A percentile compares a stretch with the other conserved stretches of the same genome.
Evolutionary conservation across 2,888 invertebrate genomes (phyloP).

Genomic region (Crocallis elinguaria): DNA sequence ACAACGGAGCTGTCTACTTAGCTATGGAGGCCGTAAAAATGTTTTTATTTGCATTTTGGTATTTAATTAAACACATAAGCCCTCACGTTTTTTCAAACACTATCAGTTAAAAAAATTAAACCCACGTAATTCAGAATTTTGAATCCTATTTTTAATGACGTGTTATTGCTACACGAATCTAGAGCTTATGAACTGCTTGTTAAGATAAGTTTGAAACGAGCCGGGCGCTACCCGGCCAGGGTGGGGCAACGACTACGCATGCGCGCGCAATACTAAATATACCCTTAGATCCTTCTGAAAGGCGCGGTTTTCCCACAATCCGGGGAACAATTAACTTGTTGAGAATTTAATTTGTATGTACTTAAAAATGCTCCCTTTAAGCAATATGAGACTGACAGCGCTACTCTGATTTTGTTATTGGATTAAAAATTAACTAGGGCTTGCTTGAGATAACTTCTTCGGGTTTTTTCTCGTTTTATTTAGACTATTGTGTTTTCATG

Average conservation of each 20-base stretch:
- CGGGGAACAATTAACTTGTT: slow-evolving; percentile 60
- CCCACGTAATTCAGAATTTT: too few relatives aligned
- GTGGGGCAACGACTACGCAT: slow-evolving; percentile 70
- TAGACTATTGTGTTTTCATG: background rate
- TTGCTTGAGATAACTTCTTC: background rate
- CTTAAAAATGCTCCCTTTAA: slow-evolving; percentile 45
- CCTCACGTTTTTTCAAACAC: too few relatives aligned
- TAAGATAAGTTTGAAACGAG: slow-evolving; percentile 59
- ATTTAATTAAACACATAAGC: too few relatives aligned
- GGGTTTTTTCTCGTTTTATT: background rate
- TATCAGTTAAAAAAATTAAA: too few relatives aligned
- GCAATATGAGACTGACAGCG: slow-evolving; percentile 23
- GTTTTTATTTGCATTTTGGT: too few relatives aligned
- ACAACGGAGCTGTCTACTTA: too few relatives aligned
- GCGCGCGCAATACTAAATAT: slow-evolving; percentile 47
- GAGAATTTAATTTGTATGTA: slow-evolving; percentile 59
- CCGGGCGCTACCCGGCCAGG: slow-evolving; percentile 66
- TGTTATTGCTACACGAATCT: slow-evolving; percentile 30
- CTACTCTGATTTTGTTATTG: slow-evolving; percentile 33
- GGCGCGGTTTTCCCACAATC: slow-evolving; percentile 58
- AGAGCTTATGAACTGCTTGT: slow-evolving; percentile 34
- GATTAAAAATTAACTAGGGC: slow-evolving; percentile 9
- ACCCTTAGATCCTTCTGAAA: slow-evolving; percentile 20
- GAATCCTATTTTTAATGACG: slow-evolving; percentile 21
- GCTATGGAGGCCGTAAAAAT: too few relatives aligned